Conservation (phyloP, 2,113 vertebrate genomes). For the Malurus elegans region DNA sequence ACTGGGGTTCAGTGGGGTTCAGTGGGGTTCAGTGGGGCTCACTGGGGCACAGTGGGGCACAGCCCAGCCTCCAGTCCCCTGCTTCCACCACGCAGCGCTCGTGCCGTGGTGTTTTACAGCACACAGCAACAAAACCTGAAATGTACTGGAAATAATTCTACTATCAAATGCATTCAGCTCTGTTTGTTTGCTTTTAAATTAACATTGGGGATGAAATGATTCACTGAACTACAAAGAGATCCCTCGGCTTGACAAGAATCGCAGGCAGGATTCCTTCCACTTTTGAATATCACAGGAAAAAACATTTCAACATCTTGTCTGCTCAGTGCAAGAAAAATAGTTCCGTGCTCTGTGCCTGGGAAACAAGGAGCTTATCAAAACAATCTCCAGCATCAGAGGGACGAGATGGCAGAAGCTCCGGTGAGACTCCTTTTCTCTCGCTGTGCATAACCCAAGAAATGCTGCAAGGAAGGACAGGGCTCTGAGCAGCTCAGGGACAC, state of each 20-base stretch:
- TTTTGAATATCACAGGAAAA: constrained; percentile 52
- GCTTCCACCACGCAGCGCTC: rapidly evolving
- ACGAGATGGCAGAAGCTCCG: background rate
- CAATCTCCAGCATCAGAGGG: constrained; percentile 27
- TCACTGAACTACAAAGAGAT: constrained; percentile 64
- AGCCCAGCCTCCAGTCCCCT: background rate
- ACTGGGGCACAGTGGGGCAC: background rate
- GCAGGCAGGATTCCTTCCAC: constrained; percentile 44
- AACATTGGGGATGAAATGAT: constrained; percentile 48
- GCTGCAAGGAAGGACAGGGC: background rate
- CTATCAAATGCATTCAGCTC: constrained; percentile 34
- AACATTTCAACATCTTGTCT: constrained; percentile 62
- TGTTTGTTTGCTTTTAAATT: constrained; percentile 68
- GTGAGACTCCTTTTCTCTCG: background rate
- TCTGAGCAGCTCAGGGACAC: background rate
- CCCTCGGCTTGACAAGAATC: constrained; percentile 46
- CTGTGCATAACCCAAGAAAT: background rate
- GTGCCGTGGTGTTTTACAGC: background rate
- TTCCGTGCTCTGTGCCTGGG: constrained; percentile 9
- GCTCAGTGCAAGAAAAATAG: constrained; percentile 23
- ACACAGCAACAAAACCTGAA: background rate
- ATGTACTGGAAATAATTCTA: constrained; percentile 51
- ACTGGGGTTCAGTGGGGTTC: background rate
- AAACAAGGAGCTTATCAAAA: constrained; percentile 53
- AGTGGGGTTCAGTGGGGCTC: background rate